Evolutionary conservation across 2,113 vertebrate genomes (phyloP), one percentile per base, ranked within the genome.

Genomic region (Microtus ochrogaster): DNA sequence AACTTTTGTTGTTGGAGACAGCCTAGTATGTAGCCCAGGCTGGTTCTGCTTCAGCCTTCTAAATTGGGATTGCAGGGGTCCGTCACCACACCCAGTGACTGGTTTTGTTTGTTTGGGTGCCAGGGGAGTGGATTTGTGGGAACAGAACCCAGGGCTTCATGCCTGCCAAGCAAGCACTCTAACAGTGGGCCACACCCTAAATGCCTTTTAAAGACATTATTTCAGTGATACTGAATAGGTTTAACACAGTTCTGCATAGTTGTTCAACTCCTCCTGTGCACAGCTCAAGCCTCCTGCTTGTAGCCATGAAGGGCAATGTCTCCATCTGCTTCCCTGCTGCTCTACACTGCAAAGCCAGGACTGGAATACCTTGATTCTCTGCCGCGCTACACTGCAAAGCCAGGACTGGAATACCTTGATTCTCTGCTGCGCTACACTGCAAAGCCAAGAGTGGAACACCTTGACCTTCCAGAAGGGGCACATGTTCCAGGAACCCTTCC

Each of bases 351-450:
- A 55, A 55, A 55, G 55, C 55, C 55, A 19, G 16, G 55, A 55
- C 52, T 52, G 52, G 52, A 52, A 49, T 11, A 49, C 49, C 49
- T 49, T 49, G 49, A 49, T 44, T n/a, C 5, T 2, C 21, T 0
- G 2, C 24, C 41, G 16, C 9, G 9, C 41, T 39, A 30, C 0
- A 0, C n/a, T 1, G 0, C 76, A 5, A 55, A 78, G 41, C 24
- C 24, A 41, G 16, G 7, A 39, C 9, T 16, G 33, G 19, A 36
- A 55, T 49, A 52, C 28, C 28, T 41, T 30, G 39, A 44, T 44
- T n/a, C 7, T 2, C 21, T 0, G 2, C 24, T 26, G 16, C 9
- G 7, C 41, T 39, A 30, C 0, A 0, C n/a, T 1, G 1, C 77
- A 19, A 55, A 55, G 55, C 55, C 55, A 41, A 16, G 7, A 39